Conservation (phyloP, 92 coral and sea anemone species). For the Blastomussa wellsi region DNA sequence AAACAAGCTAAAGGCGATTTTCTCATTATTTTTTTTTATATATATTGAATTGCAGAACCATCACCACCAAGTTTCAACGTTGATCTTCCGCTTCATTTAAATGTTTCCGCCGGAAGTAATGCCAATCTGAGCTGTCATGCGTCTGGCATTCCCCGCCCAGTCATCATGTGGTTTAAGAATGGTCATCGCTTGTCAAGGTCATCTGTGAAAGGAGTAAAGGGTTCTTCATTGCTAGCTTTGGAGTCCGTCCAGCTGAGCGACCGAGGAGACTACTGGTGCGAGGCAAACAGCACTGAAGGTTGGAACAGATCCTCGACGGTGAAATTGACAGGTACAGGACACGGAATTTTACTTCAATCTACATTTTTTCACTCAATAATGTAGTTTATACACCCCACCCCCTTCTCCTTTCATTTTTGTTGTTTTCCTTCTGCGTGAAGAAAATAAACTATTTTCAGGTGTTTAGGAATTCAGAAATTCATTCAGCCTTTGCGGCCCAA, state of each 20-base stretch:
- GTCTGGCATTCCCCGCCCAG: conserved; percentile 31
- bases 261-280: conserved; percentile 55
- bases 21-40: background rate
- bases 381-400: no score
- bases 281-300: conserved; percentile 47
- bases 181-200: background rate
- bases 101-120: background rate
- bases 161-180: conserved; percentile 37
- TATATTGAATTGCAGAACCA: conserved; percentile 8
- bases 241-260: conserved; percentile 18
- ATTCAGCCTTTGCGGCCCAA: no score
- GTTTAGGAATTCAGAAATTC: no score
- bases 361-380: no score
- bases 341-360: no score
- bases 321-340: background rate
- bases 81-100: background rate
- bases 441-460: no score
- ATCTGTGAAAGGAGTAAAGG: background rate
- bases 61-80: background rate
- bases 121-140: conserved; percentile 25
- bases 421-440: no score
- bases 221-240: conserved; percentile 26
- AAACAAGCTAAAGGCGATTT: no score
- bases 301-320: conserved; percentile 23
- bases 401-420: no score